Percentiles rank a stretch among this genome's conserved stretches.
These are phyloP conservation scores for Desmophyllum pertusum DNA, from an alignment of 92 coral and sea anemone genomes.

Conservation along the genomic window DNA sequence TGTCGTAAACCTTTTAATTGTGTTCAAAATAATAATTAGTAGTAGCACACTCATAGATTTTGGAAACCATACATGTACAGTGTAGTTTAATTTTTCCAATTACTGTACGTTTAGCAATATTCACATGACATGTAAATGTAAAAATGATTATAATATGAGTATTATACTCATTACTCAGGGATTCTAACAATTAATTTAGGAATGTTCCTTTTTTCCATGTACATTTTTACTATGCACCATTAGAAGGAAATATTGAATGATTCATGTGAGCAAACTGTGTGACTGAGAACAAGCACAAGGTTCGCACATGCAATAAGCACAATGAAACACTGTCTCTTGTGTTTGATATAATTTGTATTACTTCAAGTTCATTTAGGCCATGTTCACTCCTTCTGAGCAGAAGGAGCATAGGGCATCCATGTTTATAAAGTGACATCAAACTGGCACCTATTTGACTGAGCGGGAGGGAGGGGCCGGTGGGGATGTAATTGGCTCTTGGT, in stretches of 20 bases:
- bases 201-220: background rate
- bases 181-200: conserved; percentile 3
- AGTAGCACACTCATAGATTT: background rate
- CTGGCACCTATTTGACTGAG: no score
- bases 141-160: conserved; percentile 1
- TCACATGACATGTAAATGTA: background rate
- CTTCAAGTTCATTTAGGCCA: no score
- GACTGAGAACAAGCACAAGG: background rate
- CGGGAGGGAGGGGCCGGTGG: no score
- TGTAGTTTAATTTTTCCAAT: background rate
- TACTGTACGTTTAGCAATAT: conserved; percentile 1
- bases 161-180: background rate
- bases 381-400: no score
- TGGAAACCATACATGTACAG: background rate
- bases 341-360: no score
- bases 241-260: background rate
- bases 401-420: no score
- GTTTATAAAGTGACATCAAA: no score
- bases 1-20: background rate
- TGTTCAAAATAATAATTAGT: background rate
- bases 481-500: background rate
- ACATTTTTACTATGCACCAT: background rate
- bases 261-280: background rate
- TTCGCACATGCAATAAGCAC: background rate
- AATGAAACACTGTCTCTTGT: no score